A percentile compares a stretch with the other conserved stretches of the same genome.
Conservation (phyloP, 2,113 vertebrate genomes). For the Campylorhamphus procurvoides region DNA sequence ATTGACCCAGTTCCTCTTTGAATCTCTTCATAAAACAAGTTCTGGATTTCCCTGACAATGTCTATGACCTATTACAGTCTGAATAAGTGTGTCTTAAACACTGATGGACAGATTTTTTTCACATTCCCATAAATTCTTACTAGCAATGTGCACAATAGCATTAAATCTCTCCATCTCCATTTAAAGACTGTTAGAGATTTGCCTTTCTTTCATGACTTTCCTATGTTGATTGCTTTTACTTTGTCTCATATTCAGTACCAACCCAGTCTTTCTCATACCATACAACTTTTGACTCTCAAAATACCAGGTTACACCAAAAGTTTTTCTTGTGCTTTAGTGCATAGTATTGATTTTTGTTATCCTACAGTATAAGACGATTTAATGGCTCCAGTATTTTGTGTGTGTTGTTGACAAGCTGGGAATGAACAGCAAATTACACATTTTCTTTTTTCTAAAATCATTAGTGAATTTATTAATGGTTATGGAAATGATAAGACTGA, state of each 20-base stretch:
- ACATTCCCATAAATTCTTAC: not conserved
- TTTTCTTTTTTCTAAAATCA: not conserved
- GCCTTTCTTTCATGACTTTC: not conserved
- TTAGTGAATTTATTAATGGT: not conserved
- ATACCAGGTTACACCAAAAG: not conserved
- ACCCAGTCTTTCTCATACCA: not conserved
- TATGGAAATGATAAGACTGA: not conserved
- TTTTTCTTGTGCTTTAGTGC: not conserved
- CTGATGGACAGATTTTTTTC: not conserved
- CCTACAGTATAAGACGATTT: not conserved
- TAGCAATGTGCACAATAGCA: not conserved
- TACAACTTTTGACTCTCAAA: not conserved
- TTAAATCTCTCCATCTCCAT: not conserved
- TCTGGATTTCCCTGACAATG: not conserved
- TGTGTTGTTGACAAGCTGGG: not conserved
- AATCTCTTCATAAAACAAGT: not conserved
- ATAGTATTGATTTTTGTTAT: not conserved
- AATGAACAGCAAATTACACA: not conserved
- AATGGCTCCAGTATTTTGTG: not conserved
- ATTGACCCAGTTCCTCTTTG: not conserved
- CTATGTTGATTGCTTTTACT: not conserved
- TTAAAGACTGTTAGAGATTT: not conserved
- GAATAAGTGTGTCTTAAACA: not conserved
- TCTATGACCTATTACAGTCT: not conserved
- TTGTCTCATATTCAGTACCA: not conserved